Percentiles rank a stretch among this genome's conserved stretches.
Evolutionary conservation across 2,113 vertebrate genomes (phyloP).

Genomic region (Perca schrenkii): DNA sequence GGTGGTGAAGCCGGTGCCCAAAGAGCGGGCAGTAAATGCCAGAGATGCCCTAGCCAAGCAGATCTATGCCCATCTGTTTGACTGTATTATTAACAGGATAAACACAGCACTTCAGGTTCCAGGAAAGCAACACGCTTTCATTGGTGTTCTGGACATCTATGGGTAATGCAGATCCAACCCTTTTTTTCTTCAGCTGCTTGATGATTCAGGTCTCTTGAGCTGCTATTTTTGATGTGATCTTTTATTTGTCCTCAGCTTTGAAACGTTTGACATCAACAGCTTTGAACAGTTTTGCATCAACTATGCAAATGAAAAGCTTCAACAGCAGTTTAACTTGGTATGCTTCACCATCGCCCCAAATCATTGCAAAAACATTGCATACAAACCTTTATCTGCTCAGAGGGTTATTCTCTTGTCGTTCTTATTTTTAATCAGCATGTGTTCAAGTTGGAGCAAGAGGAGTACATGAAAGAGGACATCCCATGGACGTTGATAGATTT

Average conservation of each 20-base stretch:
- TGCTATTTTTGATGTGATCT: neutral
- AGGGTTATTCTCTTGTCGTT: neutral
- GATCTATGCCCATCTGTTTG: constrained; percentile 94
- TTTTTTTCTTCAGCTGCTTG: neutral
- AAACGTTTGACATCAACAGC: constrained; percentile 98
- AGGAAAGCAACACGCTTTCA: constrained; percentile 93
- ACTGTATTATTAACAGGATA: constrained; percentile 91
- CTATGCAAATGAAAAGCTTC: constrained; percentile 98
- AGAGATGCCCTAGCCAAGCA: constrained; percentile 95
- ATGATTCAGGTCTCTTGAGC: neutral
- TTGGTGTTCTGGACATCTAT: constrained; percentile 98
- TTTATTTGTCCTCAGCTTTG: constrained; percentile 88
- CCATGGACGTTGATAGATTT: constrained; percentile 98
- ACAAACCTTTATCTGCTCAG: neutral
- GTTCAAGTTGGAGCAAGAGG: constrained; percentile 98
- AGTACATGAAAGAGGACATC: constrained; percentile 98
- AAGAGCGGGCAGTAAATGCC: constrained; percentile 87
- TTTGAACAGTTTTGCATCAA: constrained; percentile 99
- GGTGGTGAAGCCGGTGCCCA: constrained; percentile 90
- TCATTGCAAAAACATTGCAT: neutral
- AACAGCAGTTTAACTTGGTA: constrained; percentile 99
- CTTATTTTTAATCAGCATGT: constrained; percentile 88
- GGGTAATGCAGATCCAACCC: constrained; percentile 84
- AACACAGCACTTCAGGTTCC: constrained; percentile 90
- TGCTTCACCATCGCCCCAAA: constrained; percentile 19